Percentiles rank a stretch among this genome's conserved stretches.
Evolutionary conservation across 1,140 invertebrate genomes (phyloP).

Genomic region (Pogonus chalceus): DNA sequence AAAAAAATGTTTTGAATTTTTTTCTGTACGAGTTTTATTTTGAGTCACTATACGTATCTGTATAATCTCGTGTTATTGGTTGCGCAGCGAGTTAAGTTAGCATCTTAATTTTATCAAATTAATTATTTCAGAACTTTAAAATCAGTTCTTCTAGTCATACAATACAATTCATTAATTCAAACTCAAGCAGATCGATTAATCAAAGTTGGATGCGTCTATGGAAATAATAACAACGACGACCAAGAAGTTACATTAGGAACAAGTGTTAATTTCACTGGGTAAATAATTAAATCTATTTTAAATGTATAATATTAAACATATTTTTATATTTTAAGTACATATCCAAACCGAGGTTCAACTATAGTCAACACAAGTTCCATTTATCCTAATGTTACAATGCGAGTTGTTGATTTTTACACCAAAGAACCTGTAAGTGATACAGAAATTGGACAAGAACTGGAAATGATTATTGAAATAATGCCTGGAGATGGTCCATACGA

Average conservation of each 20-base stretch:
- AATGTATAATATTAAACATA: not conserved
- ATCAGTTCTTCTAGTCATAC: conserved; percentile 50
- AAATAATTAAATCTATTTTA: conserved; percentile 12
- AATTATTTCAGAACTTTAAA: conserved; percentile 43
- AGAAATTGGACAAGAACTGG: conserved; percentile 32
- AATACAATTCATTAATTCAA: conserved; percentile 54
- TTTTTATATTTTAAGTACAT: conserved; percentile 13
- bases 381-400: conserved; percentile 29
- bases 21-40: no score
- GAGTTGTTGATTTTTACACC: conserved; percentile 25
- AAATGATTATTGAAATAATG: conserved; percentile 30
- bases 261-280: conserved; percentile 29
- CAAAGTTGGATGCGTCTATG: conserved; percentile 49
- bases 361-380: conserved; percentile 22
- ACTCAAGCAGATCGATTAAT: conserved; percentile 54
- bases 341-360: conserved; percentile 21
- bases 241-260: conserved; percentile 28
- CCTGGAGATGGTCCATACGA: conserved; percentile 31
- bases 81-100: no score
- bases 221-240: conserved; percentile 21
- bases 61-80: no score
- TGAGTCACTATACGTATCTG: no score
- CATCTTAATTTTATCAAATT: not conserved
- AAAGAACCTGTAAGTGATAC: conserved; percentile 27
- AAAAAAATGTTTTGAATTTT: no score